Percentiles rank a stretch among this genome's conserved stretches.
Evolutionary conservation across 2,113 vertebrate genomes (phyloP).

Genomic region (Todiramphus chloris): DNA sequence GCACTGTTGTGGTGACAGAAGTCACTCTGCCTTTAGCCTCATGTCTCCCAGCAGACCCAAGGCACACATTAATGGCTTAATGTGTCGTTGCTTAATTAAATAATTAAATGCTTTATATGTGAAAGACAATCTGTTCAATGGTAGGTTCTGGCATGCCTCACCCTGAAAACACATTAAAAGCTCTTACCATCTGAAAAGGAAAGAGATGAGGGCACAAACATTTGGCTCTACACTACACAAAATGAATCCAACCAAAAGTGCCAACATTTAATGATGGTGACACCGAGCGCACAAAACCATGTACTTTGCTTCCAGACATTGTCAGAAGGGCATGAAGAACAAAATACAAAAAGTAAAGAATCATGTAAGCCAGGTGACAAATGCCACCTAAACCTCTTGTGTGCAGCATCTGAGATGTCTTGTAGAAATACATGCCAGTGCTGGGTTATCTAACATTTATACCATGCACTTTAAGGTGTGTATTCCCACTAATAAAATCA

Average conservation of each 20-base stretch:
- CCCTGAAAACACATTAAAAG: conserved; percentile 36
- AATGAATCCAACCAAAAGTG: not conserved
- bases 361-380: not conserved
- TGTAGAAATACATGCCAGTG: not conserved
- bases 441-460: not conserved
- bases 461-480: not conserved
- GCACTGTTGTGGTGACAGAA: not conserved
- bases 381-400: not conserved
- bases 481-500: not conserved
- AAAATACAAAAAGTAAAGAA: not conserved
- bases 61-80: not conserved
- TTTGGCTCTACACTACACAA: not conserved
- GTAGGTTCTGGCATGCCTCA: not conserved
- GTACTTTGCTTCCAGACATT: not conserved
- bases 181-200: not conserved
- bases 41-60: not conserved
- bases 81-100: conserved; percentile 34
- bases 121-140: conserved; percentile 38
- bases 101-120: conserved; percentile 1
- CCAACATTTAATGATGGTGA: not conserved
- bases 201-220: not conserved
- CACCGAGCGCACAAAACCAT: not conserved
- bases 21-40: not conserved
- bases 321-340: not conserved
- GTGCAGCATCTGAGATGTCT: not conserved